phyloP scores from a whole-genome alignment of 2,113 vertebrate species.

The Albula glossodonta region DNA sequence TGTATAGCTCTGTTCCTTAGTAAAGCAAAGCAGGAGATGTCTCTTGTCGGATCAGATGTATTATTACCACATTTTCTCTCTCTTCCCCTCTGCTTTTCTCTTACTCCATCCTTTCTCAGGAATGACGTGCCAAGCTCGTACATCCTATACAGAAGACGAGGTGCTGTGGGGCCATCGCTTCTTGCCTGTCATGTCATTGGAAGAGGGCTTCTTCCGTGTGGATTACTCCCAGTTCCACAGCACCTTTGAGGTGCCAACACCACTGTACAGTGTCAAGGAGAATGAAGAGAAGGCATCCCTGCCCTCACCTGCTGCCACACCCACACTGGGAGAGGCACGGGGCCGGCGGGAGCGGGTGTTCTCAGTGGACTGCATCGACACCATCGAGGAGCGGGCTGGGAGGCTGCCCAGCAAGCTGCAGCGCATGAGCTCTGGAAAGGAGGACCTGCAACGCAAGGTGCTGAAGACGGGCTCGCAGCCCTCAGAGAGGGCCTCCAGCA shows the following conservation, averaged over 20 bases:
- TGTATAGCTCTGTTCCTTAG: no score
- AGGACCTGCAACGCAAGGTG: constrained; percentile 74
- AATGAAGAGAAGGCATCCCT: constrained; percentile 76
- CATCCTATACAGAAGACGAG: constrained; percentile 86
- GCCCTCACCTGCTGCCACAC: constrained; percentile 66
- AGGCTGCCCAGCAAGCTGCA: constrained; percentile 81
- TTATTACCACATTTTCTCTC: not conserved
- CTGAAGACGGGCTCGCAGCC: constrained; percentile 69
- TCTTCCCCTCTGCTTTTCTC: constrained; percentile 16
- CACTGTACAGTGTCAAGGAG: constrained; percentile 82
- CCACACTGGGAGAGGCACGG: constrained; percentile 55
- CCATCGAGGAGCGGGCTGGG: constrained; percentile 58
- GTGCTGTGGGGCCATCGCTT: constrained; percentile 89
- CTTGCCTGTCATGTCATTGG: constrained; percentile 86
- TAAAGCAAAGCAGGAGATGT: no score
- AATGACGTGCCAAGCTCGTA: constrained; percentile 88
- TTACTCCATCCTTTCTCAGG: constrained; percentile 55
- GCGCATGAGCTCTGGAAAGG: constrained; percentile 77
- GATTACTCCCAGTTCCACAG: constrained; percentile 90
- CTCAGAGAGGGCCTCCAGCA: constrained; percentile 75
- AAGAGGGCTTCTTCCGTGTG: constrained; percentile 85
- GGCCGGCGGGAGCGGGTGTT: constrained; percentile 66
- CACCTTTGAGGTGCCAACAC: constrained; percentile 84
- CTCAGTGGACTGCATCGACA: constrained; percentile 73
- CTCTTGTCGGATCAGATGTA: not conserved